phyloP scores from a whole-genome alignment of 2,113 vertebrate genomes.

The Podarcis cretensis region DNA sequence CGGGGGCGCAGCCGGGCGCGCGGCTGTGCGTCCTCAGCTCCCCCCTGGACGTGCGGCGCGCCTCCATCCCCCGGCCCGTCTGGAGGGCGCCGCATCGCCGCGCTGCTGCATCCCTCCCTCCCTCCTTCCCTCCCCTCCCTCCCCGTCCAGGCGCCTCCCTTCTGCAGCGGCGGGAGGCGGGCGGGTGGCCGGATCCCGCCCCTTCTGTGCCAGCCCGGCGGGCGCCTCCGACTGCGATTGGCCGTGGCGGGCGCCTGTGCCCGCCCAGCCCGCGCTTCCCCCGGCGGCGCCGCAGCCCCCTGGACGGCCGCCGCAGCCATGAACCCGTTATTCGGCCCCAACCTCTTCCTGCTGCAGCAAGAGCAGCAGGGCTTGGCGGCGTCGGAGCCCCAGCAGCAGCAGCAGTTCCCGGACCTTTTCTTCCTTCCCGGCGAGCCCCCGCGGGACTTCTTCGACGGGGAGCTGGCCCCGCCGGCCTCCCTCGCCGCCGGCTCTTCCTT shows the following conservation, averaged over 20 bases:
- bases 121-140: too few relatives aligned
- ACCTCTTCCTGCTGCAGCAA: constrained; percentile 80
- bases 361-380: constrained; percentile 77
- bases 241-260: background rate
- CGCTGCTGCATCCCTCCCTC: background rate
- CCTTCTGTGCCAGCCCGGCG: background rate
- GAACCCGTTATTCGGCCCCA: constrained; percentile 90
- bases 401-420: constrained; percentile 11
- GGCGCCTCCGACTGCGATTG: background rate
- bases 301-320: constrained; percentile 75
- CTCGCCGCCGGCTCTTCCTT: constrained; percentile 59
- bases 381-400: background rate
- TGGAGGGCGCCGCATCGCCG: background rate
- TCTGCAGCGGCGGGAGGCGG: background rate
- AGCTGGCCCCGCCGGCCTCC: constrained; percentile 32
- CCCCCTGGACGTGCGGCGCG: background rate
- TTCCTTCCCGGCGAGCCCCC: constrained; percentile 56
- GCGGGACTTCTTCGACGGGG: constrained; percentile 60
- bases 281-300: constrained; percentile 8
- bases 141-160: background rate
- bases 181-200: background rate
- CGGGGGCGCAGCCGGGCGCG: background rate
- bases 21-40: background rate
- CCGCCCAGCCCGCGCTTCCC: background rate
- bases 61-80: background rate